These are phyloP conservation scores for Harpagifer antarcticus DNA, from an alignment of 2,797 vertebrate species.

Conservation along the genomic window DNA sequence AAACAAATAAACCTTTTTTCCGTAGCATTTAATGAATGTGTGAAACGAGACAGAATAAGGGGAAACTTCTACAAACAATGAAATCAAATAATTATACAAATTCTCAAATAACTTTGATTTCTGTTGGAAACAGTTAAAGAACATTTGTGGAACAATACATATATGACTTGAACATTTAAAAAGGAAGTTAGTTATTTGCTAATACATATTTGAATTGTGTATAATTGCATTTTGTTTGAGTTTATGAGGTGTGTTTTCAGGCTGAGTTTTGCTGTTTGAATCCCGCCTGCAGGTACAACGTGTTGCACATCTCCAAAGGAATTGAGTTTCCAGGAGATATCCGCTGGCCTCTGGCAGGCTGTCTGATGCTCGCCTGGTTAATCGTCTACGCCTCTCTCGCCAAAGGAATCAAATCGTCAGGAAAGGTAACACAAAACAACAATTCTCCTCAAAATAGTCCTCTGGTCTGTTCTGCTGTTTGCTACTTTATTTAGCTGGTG, in stretches of 20 bases:
- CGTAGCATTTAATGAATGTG: not conserved
- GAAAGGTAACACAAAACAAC: conserved; percentile 87
- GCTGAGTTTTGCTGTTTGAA: conserved; percentile 15
- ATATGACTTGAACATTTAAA: not conserved
- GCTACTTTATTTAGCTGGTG: not conserved
- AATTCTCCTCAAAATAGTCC: no score
- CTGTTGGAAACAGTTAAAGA: not conserved
- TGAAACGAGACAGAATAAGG: not conserved
- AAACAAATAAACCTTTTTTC: not conserved
- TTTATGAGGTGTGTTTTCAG: not conserved
- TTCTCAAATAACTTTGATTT: not conserved
- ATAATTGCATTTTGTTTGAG: not conserved
- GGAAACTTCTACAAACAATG: not conserved
- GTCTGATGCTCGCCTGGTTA: conserved; percentile 94
- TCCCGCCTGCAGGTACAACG: conserved; percentile 90
- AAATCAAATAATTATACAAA: not conserved
- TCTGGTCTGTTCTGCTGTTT: not conserved
- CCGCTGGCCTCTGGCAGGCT: conserved; percentile 93
- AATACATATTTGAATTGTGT: not conserved
- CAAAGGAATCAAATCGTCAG: conserved; percentile 99
- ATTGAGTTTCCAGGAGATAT: conserved; percentile 97
- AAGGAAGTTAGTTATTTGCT: not conserved
- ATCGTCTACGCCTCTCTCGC: conserved; percentile 97
- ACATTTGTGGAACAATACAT: not conserved
- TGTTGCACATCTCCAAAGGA: conserved; percentile 97